phyloP scores from a whole-genome alignment of 2,888 invertebrate genomes.

The Cyclophora punctaria region DNA sequence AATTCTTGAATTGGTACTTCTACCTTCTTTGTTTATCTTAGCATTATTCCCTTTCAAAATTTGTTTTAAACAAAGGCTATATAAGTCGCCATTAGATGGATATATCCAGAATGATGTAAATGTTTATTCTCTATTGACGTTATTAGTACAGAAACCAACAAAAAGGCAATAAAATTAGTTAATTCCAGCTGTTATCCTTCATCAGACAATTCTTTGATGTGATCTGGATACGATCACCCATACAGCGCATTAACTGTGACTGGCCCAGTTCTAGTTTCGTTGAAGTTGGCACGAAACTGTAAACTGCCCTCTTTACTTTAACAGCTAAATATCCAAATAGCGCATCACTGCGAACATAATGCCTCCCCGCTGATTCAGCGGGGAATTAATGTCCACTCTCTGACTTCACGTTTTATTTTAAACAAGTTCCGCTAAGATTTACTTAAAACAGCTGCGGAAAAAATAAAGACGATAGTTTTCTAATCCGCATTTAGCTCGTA shows the following conservation, averaged over 20 bases:
- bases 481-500: conserved; percentile 23
- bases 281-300: conserved; percentile 71
- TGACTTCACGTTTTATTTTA: conserved; percentile 23
- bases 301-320: conserved; percentile 72
- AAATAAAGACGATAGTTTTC: conserved; percentile 27
- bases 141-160: conserved; percentile 5
- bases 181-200: conserved; percentile 41
- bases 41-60: not conserved
- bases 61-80: not conserved
- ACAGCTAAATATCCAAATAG: conserved; percentile 50
- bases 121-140: not conserved
- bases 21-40: no score
- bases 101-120: not conserved
- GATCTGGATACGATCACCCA: conserved; percentile 67
- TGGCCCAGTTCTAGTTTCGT: conserved; percentile 66
- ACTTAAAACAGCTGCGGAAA: conserved; percentile 24
- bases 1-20: no score
- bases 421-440: conserved; percentile 23
- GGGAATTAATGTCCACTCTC: conserved; percentile 21
- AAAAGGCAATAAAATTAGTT: conserved; percentile 18
- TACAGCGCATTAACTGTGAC: conserved; percentile 62
- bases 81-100: not conserved
- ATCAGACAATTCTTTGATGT: conserved; percentile 56
- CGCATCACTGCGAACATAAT: conserved; percentile 27
- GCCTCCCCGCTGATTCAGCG: conserved; percentile 20